Conservation (phyloP, 1,140 invertebrate species). For the Saccostrea cuccullata region DNA sequence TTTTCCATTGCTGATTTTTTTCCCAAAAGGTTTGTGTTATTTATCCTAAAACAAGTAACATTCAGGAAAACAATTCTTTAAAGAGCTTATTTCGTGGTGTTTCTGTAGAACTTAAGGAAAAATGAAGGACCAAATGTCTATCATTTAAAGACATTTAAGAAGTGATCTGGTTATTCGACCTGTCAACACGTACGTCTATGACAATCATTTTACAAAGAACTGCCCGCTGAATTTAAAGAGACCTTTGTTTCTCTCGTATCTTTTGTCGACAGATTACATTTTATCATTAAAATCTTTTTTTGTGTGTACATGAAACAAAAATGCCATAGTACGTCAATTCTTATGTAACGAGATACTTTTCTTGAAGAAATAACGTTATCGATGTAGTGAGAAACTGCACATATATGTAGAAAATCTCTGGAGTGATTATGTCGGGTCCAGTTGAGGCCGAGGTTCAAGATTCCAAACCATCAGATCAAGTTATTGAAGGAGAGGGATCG, state of each 20-base stretch:
- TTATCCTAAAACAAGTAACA: too few relatives aligned
- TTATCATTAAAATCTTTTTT: not conserved
- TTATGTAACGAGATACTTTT: slow-evolving; percentile 20
- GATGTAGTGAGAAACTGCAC: too few relatives aligned
- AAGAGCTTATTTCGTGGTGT: too few relatives aligned
- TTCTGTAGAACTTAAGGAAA: not conserved
- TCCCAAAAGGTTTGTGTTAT: too few relatives aligned
- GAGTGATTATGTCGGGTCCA: not conserved
- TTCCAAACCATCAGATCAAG: not conserved
- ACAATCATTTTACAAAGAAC: not conserved
- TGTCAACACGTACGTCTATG: not conserved
- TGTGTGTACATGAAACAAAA: not conserved
- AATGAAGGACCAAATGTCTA: not conserved
- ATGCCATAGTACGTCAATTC: slow-evolving; percentile 2
- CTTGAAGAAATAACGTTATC: not conserved
- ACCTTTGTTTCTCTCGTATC: not conserved
- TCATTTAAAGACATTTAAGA: not conserved
- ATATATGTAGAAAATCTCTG: not conserved
- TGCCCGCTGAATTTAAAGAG: not conserved
- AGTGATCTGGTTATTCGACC: not conserved
- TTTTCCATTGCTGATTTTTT: too few relatives aligned
- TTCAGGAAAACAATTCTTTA: too few relatives aligned
- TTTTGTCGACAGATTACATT: not conserved
- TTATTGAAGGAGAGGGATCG: not conserved
- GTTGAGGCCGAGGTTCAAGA: not conserved